These are phyloP conservation scores for Trissolcus brochymenae DNA, from an alignment of 2,888 invertebrate species.

Conservation along the genomic window DNA sequence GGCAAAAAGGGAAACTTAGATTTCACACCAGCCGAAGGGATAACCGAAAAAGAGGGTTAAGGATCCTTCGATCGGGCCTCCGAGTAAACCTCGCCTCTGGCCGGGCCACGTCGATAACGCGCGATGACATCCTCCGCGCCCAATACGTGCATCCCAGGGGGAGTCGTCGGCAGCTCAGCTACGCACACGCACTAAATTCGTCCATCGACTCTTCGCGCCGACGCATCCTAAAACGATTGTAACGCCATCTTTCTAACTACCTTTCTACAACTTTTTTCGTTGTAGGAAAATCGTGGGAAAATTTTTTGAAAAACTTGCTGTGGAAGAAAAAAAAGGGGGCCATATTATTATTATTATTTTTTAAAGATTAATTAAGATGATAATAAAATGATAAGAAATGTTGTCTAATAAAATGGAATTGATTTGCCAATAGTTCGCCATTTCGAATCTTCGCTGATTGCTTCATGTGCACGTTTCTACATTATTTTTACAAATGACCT, in stretches of 20 bases:
- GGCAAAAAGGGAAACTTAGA: conserved; percentile 27
- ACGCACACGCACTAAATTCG: conserved; percentile 51
- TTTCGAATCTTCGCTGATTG: too few species aligned
- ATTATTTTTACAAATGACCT: conserved; percentile 1
- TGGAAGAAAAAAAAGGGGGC: too few species aligned
- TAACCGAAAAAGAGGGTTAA: conserved; percentile 53
- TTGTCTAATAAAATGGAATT: background rate
- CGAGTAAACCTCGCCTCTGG: conserved; percentile 51
- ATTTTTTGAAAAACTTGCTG: too few species aligned
- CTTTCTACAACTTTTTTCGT: too few species aligned
- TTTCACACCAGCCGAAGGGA: conserved; percentile 29
- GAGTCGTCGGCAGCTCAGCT: conserved; percentile 22
- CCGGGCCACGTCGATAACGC: conserved; percentile 58
- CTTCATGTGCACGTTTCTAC: too few species aligned
- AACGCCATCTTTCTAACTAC: conserved; percentile 34
- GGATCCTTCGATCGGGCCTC: conserved; percentile 46
- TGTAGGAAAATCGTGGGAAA: too few species aligned
- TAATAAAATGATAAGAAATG: too few species aligned
- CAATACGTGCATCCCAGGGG: conserved; percentile 30
- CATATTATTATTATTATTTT: too few species aligned
- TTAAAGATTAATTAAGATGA: too few species aligned
- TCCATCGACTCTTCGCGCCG: conserved; percentile 44
- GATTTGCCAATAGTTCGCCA: background rate
- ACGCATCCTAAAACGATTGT: conserved; percentile 35
- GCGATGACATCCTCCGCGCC: conserved; percentile 48